Evolutionary conservation across 2,797 vertebrate genomes (phyloP).

Genomic region (Apogon hyalosoma): DNA sequence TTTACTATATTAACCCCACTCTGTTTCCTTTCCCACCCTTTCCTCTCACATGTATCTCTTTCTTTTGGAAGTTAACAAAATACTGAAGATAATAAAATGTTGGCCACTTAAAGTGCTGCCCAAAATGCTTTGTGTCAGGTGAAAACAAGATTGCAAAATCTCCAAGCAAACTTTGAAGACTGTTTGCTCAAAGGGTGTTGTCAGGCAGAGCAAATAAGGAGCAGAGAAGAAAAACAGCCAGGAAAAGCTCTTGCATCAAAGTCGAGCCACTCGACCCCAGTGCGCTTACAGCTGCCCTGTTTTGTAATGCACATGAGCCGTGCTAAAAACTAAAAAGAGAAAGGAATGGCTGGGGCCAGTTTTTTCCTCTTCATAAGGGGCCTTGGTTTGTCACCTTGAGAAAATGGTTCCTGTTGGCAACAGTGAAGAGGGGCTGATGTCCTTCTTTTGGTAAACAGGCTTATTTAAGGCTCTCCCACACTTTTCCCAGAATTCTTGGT

Average conservation of each 20-base stretch:
- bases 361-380: conserved; percentile 36
- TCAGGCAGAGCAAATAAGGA: conserved; percentile 45
- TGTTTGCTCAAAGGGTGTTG: conserved; percentile 73
- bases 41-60: background rate
- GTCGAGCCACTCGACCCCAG: conserved; percentile 41
- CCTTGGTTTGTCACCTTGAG: conserved; percentile 43
- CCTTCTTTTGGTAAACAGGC: conserved; percentile 1
- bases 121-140: conserved; percentile 14
- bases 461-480: background rate
- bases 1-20: conserved; percentile 19
- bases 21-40: conserved; percentile 8
- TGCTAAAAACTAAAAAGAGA: conserved; percentile 37
- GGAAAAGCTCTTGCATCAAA: conserved; percentile 38
- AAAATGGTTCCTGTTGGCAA: conserved; percentile 34
- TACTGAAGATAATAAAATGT: conserved; percentile 21
- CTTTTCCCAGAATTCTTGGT: background rate
- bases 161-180: conserved; percentile 30
- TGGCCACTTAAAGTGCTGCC: conserved; percentile 4
- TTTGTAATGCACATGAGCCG: conserved; percentile 43
- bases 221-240: conserved; percentile 37
- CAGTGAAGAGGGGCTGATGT: conserved; percentile 16
- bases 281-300: conserved; percentile 37
- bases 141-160: conserved; percentile 38
- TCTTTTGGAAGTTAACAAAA: conserved; percentile 1
- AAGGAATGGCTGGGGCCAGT: conserved; percentile 22